Evolutionary conservation across 2,113 vertebrate genomes (phyloP).

Genomic region (Pedetes capensis): DNA sequence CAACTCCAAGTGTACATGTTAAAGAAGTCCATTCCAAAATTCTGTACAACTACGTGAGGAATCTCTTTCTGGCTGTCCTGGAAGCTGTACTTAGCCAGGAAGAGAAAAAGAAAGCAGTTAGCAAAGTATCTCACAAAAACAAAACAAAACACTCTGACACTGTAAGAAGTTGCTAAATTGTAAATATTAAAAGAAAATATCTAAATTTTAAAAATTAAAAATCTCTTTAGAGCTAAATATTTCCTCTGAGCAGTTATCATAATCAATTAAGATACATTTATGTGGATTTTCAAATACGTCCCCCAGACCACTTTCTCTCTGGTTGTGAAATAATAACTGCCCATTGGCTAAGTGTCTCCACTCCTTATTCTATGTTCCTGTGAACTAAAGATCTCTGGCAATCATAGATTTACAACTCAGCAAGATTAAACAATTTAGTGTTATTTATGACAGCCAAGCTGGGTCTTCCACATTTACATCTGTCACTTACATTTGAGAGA

Average conservation of each 20-base stretch:
- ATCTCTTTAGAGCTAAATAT: not conserved
- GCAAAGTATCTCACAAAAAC: not conserved
- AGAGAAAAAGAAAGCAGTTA: not conserved
- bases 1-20: not conserved
- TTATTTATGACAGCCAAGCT: slow-evolving; percentile 67
- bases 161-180: not conserved
- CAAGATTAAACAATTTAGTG: slow-evolving; percentile 63
- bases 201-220: no score
- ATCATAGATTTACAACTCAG: slow-evolving; percentile 73
- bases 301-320: not conserved
- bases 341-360: not conserved
- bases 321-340: slow-evolving; percentile 1
- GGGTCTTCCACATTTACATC: slow-evolving; percentile 56
- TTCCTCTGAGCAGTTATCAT: not conserved
- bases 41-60: not conserved
- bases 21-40: not conserved
- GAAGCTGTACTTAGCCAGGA: not conserved
- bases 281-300: slow-evolving; percentile 1
- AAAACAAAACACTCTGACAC: not conserved
- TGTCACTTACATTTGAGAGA: slow-evolving; percentile 70
- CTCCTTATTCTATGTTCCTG: slow-evolving; percentile 43
- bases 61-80: not conserved
- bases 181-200: no score
- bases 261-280: slow-evolving; percentile 19
- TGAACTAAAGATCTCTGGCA: slow-evolving; percentile 65